Base-by-base conservation (phyloP, 2,797 vertebrate genomes). In the Coregonus ussuriensis region DNA sequence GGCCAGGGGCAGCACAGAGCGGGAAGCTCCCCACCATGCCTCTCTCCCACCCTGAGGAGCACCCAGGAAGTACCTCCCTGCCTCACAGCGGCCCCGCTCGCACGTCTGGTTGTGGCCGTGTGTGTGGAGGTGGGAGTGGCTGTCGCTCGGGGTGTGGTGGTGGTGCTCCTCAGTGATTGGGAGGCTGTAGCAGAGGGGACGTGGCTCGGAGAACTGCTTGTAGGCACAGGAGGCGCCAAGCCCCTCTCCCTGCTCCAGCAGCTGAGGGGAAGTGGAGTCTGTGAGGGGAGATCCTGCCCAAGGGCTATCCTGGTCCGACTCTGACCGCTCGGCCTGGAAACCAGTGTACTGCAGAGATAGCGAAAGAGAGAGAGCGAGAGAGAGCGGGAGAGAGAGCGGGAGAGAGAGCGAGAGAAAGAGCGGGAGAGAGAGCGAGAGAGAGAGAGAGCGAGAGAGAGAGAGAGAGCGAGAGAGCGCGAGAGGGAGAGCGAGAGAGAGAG, bases 261-360 rank as follows among this genome's bases (percentile, higher is more conserved):
- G 94, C 90, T 97, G 97, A 6, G 97, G 98, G 75, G 97, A 98
- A 71, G 96, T 93, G 0, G 96, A 93, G 76, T 98, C 97, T 0
- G 96, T 97, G 83, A 97, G 91, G 0, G 97, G 97, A 74, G 97
- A 99, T 79, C 96, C 96, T 1, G 96, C 97, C 97, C 97, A 98
- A 0, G 96, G 96, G 83, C 97, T 98, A 81, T 98, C 97, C 2
- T 96, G 97, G 85, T 99, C 97, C 0, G 97, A 98, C 84, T 99
- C 98, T 0, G 97, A 97, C 54, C 96, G 94, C 86, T 99, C 98
- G 0, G 95, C 91, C 85, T 96, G 97, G 89, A 98, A 99, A 86
- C 96, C 95, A 15, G 96, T 91, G 88, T 96, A 98, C 97, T 99
- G 91, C 29, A 62, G 72, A 37, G 54, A 33, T 4, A 21, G 16